Conservation (phyloP, 2,888 invertebrate genomes). For the Chironomus riparius region DNA sequence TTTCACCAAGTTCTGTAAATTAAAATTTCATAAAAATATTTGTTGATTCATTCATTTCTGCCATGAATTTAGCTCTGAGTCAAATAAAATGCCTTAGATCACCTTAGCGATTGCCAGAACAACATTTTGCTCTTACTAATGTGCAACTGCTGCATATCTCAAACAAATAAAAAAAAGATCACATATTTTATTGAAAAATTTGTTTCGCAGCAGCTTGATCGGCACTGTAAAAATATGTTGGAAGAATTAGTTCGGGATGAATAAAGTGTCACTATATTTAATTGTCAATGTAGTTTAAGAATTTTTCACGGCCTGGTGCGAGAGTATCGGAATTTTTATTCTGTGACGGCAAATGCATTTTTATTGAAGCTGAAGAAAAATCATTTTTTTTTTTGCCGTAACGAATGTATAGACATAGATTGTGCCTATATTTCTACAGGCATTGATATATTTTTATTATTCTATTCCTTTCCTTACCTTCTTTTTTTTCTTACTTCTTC, state of each 20-base stretch:
- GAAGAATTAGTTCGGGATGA: conserved; percentile 21
- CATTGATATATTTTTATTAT: neutral
- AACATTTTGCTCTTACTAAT: neutral
- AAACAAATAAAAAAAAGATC: neutral
- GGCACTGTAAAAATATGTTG: neutral
- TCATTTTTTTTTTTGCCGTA: conserved; percentile 8
- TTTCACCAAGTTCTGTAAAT: no score
- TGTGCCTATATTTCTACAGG: no score
- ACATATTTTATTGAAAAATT: conserved; percentile 12
- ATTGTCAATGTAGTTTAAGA: neutral
- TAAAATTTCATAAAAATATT: no score
- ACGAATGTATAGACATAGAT: conserved; percentile 3
- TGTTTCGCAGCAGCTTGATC: neutral
- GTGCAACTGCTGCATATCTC: neutral
- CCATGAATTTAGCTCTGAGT: no score
- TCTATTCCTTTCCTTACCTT: conserved; percentile 10
- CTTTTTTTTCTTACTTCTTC: neutral
- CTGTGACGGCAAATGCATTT: neutral
- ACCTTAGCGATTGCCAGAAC: no score
- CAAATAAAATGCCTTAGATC: no score
- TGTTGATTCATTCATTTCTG: no score
- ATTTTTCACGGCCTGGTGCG: conserved; percentile 26
- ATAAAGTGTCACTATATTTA: conserved; percentile 22
- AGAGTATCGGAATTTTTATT: neutral
- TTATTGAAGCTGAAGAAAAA: conserved; percentile 7